These are phyloP conservation scores for Neria commutata DNA, from an alignment of 2,888 invertebrate genomes.

Conservation along the genomic window DNA sequence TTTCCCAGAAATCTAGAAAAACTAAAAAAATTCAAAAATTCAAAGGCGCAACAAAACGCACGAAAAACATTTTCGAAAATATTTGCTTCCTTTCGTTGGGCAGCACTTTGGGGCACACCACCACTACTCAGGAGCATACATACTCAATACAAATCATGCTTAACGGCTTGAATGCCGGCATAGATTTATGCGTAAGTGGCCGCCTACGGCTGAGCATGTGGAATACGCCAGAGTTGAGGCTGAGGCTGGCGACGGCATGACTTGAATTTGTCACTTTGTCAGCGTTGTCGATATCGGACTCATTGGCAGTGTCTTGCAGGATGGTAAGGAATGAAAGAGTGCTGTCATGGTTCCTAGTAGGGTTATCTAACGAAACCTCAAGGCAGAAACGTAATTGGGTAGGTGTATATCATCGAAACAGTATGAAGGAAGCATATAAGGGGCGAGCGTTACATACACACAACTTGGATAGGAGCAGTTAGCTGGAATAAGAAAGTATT, in stretches of 20 bases:
- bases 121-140: too few relatives aligned
- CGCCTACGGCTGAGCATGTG: not conserved
- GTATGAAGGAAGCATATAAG: too few relatives aligned
- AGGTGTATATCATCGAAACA: too few relatives aligned
- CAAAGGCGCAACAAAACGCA: not conserved
- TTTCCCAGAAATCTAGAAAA: conserved; percentile 37
- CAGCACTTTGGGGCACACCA: not conserved
- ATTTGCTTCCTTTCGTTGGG: not conserved
- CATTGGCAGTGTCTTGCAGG: too few relatives aligned
- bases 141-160: conserved; percentile 5
- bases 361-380: too few relatives aligned
- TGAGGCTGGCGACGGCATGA: conserved; percentile 12
- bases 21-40: not conserved
- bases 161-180: not conserved
- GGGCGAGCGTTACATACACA: too few relatives aligned
- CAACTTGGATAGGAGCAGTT: too few relatives aligned
- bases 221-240: not conserved
- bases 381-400: too few relatives aligned
- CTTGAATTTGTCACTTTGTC: conserved; percentile 20
- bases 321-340: too few relatives aligned
- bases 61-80: conserved; percentile 2
- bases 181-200: not conserved
- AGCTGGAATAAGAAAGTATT: too few relatives aligned
- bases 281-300: too few relatives aligned
- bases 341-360: too few relatives aligned